Conservation (phyloP, 2,888 invertebrate species). For the Melanostoma scalare region DNA sequence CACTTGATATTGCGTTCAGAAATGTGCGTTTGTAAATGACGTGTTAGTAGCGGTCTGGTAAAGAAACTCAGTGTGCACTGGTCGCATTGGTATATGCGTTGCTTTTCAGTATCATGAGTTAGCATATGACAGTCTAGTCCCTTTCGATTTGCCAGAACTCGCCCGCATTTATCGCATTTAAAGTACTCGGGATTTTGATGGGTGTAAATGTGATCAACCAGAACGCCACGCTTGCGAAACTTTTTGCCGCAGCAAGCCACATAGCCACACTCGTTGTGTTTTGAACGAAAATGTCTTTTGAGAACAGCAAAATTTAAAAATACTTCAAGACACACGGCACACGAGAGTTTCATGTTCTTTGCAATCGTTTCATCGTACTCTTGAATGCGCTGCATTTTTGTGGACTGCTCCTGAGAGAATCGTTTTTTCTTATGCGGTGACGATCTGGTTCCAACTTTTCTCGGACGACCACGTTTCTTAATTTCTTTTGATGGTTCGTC, state of each 20-base stretch:
- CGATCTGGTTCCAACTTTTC: conserved; percentile 23
- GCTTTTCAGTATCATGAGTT: conserved; percentile 76
- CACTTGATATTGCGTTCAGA: conserved; percentile 79
- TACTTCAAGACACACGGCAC: conserved; percentile 76
- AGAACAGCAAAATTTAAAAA: conserved; percentile 76
- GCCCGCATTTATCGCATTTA: conserved; percentile 78
- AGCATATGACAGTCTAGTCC: conserved; percentile 77
- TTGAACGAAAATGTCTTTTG: conserved; percentile 75
- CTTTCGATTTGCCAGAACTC: conserved; percentile 76
- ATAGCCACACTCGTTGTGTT: conserved; percentile 78
- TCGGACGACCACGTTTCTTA: conserved; percentile 46
- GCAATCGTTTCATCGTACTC: conserved; percentile 78
- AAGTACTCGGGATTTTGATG: conserved; percentile 80
- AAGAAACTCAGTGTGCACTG: conserved; percentile 79
- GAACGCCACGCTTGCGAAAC: conserved; percentile 77
- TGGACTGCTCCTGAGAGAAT: conserved; percentile 23
- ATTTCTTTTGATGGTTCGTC: not conserved
- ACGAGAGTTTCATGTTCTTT: conserved; percentile 78
- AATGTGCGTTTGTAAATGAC: conserved; percentile 78
- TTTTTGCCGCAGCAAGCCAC: conserved; percentile 79
- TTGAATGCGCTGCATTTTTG: conserved; percentile 57
- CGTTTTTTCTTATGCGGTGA: conserved; percentile 32
- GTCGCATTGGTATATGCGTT: conserved; percentile 77
- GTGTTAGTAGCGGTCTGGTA: conserved; percentile 76
- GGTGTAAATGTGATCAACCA: conserved; percentile 79